phyloP scores from a whole-genome alignment of 2,888 invertebrate species.

The Brenthis daphne region DNA sequence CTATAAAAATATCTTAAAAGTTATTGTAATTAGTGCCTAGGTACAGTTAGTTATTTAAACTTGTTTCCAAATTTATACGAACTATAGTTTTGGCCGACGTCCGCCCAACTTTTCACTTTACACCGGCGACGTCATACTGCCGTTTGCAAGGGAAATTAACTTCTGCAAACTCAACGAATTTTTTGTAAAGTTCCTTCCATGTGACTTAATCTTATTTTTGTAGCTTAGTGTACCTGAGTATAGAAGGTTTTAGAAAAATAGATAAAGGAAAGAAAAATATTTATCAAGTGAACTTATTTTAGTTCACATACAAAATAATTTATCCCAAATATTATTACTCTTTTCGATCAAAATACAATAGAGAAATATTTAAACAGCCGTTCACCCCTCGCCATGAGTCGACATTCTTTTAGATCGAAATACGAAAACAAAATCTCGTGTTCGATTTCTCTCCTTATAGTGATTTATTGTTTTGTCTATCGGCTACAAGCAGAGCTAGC shows the following conservation, averaged over 20 bases:
- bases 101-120: slow-evolving; percentile 42
- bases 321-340: background rate
- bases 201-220: slow-evolving; percentile 7
- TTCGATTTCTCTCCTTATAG: slow-evolving; percentile 19
- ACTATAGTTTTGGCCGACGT: slow-evolving; percentile 34
- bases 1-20: slow-evolving; percentile 3
- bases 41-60: slow-evolving; percentile 21
- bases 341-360: slow-evolving; percentile 5
- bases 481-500: slow-evolving; percentile 10
- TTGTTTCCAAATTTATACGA: slow-evolving; percentile 35
- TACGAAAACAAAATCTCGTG: slow-evolving; percentile 21
- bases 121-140: slow-evolving; percentile 36
- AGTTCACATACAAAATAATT: background rate
- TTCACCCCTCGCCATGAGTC: slow-evolving; percentile 15
- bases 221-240: background rate
- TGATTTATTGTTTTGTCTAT: slow-evolving; percentile 22
- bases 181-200: slow-evolving; percentile 30
- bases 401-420: slow-evolving; percentile 21
- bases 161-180: slow-evolving; percentile 35
- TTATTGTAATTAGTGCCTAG: slow-evolving; percentile 16
- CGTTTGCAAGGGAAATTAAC: slow-evolving; percentile 40
- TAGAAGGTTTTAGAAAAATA: background rate
- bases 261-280: background rate
- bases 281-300: background rate
- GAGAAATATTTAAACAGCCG: background rate